Evolutionary conservation across 2,113 vertebrate genomes (phyloP).

Genomic region (Porphyrio hochstetteri): DNA sequence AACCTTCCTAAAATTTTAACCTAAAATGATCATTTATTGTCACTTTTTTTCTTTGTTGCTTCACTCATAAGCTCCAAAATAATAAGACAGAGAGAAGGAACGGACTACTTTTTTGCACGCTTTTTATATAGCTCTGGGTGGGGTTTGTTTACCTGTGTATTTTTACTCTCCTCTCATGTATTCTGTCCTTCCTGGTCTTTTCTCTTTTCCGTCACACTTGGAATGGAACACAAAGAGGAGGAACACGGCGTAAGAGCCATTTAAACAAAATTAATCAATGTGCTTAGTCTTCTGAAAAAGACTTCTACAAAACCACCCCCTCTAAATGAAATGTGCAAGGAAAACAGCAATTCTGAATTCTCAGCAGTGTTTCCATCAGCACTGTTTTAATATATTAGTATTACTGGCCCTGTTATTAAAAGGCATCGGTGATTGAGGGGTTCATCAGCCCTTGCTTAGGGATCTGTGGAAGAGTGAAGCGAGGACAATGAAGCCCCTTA

Average conservation of each 20-base stretch:
- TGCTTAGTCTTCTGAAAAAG: neutral
- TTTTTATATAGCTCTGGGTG: neutral
- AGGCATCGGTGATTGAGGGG: neutral
- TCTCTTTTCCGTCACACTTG: neutral
- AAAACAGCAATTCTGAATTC: neutral
- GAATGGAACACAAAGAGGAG: neutral
- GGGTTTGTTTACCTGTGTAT: neutral
- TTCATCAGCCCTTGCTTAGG: neutral
- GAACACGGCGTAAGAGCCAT: neutral
- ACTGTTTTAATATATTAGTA: neutral
- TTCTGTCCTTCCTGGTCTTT: neutral
- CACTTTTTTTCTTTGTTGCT: neutral
- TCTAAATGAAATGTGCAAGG: neutral
- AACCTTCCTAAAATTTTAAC: neutral
- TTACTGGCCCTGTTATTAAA: neutral
- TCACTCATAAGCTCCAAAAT: neutral
- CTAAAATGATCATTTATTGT: neutral
- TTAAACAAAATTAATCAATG: conserved; percentile 17
- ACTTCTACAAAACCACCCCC: neutral
- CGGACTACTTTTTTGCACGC: too few species aligned
- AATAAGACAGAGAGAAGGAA: neutral
- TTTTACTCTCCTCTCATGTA: neutral
- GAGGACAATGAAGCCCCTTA: neutral
- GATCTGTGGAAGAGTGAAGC: neutral
- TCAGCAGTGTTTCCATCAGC: neutral